phyloP scores from a whole-genome alignment of 2,797 vertebrate genomes.

The Malurus leucopterus region DNA sequence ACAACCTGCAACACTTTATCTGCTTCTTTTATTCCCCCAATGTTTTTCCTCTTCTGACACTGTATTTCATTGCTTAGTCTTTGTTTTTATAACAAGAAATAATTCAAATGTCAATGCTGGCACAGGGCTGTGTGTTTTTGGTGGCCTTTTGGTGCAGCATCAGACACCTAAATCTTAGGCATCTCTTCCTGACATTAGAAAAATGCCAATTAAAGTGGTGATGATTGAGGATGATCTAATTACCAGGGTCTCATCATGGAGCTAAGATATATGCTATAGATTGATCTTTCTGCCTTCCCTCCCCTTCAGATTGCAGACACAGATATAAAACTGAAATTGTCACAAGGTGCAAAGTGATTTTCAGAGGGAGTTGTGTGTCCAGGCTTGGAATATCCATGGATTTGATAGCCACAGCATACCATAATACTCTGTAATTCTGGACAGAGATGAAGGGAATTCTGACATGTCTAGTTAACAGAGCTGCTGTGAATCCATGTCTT shows the following conservation, averaged over 20 bases:
- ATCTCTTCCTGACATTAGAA: background rate
- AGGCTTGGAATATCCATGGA: background rate
- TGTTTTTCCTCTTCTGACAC: background rate
- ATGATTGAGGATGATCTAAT: background rate
- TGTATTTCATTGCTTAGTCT: background rate
- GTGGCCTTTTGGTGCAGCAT: background rate
- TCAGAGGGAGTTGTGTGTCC: background rate
- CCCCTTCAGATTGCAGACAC: background rate
- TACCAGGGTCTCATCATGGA: background rate
- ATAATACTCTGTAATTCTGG: background rate
- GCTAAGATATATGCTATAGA: background rate
- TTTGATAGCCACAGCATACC: background rate
- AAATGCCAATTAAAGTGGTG: slow-evolving; percentile 11
- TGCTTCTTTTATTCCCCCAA: background rate
- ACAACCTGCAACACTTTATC: background rate
- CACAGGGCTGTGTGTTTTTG: background rate
- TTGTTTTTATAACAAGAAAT: background rate
- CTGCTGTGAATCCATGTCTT: background rate
- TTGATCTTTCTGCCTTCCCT: background rate
- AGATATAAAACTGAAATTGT: background rate
- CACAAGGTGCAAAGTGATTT: background rate
- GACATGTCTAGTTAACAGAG: background rate
- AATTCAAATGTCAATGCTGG: background rate
- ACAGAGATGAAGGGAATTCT: background rate
- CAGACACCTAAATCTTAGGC: background rate